Conservation (phyloP, 2,113 vertebrate genomes). For the Zootoca vivipara region DNA sequence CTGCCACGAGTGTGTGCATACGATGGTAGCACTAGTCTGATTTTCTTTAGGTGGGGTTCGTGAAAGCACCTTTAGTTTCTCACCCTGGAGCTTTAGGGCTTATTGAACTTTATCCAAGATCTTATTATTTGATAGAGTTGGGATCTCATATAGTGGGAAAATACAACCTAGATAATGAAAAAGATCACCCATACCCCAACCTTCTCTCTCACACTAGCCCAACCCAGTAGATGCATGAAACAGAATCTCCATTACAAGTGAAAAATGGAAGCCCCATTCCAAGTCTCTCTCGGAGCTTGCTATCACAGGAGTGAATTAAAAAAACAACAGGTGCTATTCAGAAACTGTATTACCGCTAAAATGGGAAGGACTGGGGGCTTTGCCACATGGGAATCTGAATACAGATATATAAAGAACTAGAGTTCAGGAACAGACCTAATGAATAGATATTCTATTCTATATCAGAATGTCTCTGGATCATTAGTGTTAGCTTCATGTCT, state of each 20-base stretch:
- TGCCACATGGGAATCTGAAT: not conserved
- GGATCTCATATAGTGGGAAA: not conserved
- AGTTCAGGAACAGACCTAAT: not conserved
- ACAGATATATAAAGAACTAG: not conserved
- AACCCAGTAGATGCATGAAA: not conserved
- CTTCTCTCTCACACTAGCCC: not conserved
- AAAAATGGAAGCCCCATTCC: not conserved
- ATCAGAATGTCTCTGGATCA: not conserved
- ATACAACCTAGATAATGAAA: not conserved
- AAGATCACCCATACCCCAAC: not conserved
- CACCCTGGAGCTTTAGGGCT: not conserved
- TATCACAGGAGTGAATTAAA: not conserved
- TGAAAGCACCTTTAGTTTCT: not conserved
- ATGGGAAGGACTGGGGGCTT: not conserved
- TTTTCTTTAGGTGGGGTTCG: not conserved
- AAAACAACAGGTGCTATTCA: no score
- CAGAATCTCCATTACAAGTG: not conserved
- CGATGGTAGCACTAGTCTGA: not conserved
- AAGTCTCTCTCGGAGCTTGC: not conserved
- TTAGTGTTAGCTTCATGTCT: not conserved
- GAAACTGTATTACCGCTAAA: not conserved
- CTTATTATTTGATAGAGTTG: conserved; percentile 17
- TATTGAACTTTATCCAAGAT: conserved; percentile 5
- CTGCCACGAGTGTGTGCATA: not conserved
- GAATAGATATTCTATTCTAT: not conserved